A percentile compares a stretch with the other conserved stretches of the same genome.
Conservation (phyloP, 2,888 invertebrate species). For the Archaeoteleia sp. region DNA sequence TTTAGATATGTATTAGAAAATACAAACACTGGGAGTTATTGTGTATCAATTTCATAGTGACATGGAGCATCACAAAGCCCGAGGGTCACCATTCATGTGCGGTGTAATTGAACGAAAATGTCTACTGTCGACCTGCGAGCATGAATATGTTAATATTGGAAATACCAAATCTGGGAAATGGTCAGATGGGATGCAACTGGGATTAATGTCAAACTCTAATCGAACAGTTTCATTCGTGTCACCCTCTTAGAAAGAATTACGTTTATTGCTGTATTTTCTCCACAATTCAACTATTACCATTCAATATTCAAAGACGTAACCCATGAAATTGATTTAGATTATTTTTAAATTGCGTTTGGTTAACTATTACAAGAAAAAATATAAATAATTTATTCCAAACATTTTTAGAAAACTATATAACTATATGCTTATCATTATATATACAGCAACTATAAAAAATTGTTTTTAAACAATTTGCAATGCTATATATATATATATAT, state of each 20-base stretch:
- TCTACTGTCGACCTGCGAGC: constrained; percentile 17
- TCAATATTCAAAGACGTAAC: no score
- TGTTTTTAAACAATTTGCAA: no score
- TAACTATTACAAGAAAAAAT: no score
- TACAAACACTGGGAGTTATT: constrained; percentile 11
- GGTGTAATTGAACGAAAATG: constrained; percentile 38
- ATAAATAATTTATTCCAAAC: no score
- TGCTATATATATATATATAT: no score
- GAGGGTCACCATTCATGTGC: constrained; percentile 22
- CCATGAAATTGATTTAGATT: no score
- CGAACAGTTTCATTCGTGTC: constrained; percentile 25
- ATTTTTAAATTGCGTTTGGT: no score
- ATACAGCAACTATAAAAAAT: no score
- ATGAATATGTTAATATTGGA: constrained; percentile 30
- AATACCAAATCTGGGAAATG: constrained; percentile 21
- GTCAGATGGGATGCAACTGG: constrained; percentile 19
- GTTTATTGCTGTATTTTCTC: neutral
- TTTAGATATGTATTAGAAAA: neutral
- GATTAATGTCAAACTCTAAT: constrained; percentile 24
- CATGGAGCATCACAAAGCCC: constrained; percentile 27
- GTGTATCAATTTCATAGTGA: constrained; percentile 22
- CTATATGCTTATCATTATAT: no score
- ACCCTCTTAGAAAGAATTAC: constrained; percentile 4
- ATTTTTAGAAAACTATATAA: no score
- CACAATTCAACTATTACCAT: no score